Conservation (phyloP, 2,797 vertebrate species). For the Rhinogobio ventralis region DNA sequence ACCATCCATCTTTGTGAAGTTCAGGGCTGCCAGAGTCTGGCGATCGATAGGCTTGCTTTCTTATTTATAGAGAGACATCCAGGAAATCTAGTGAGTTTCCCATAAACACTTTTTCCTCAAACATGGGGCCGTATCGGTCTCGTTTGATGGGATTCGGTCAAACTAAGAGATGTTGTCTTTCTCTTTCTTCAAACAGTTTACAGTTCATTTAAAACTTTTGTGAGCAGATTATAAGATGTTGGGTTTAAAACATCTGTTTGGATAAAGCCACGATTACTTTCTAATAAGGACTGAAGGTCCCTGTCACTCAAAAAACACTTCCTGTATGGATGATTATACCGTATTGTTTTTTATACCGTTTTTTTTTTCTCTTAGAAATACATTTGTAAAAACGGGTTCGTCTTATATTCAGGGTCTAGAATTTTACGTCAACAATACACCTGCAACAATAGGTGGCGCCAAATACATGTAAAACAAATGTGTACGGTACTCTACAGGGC, state of each 20-base stretch:
- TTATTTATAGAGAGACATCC: neutral
- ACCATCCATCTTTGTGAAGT: slow-evolving; percentile 15
- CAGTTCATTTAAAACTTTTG: neutral
- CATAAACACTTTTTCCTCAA: neutral
- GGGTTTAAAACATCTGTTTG: neutral
- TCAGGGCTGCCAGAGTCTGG: neutral
- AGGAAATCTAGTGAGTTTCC: neutral
- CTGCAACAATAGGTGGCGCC: no score
- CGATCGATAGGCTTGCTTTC: neutral
- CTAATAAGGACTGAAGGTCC: neutral
- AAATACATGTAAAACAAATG: no score
- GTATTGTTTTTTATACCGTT: no score
- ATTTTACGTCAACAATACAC: no score
- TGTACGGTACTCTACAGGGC: no score
- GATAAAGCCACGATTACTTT: neutral
- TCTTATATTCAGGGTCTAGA: no score
- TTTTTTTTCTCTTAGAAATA: no score
- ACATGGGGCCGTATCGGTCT: neutral
- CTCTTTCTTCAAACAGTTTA: neutral
- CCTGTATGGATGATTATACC: neutral
- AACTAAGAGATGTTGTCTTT: neutral
- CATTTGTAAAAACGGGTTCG: no score
- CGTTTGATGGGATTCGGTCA: neutral
- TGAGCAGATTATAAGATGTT: neutral
- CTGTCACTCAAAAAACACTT: neutral